A percentile compares a stretch with the other conserved stretches of the same genome.
phyloP scores from a whole-genome alignment of 2,113 vertebrate species.

The Entomyzon cyanotis region DNA sequence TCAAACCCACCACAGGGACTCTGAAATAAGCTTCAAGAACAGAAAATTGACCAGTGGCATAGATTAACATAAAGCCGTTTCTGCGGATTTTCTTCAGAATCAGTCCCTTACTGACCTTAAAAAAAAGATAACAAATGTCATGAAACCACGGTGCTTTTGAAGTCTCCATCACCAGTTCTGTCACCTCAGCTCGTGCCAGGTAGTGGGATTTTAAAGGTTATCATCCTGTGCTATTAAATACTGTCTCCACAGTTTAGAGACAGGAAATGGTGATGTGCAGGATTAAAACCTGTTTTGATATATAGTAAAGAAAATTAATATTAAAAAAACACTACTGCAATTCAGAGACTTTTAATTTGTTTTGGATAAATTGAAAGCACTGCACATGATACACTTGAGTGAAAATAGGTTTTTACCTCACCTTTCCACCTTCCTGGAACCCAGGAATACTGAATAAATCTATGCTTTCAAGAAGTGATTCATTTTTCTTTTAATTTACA shows the following conservation, averaged over 20 bases:
- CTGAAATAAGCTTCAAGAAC: neutral
- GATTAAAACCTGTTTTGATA: neutral
- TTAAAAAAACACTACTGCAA: neutral
- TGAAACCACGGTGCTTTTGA: neutral
- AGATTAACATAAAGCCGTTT: neutral
- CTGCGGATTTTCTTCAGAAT: neutral
- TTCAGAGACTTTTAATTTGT: neutral
- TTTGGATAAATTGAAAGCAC: neutral
- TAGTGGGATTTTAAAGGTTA: neutral
- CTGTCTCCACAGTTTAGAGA: neutral
- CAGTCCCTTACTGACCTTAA: neutral
- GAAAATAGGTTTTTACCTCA: neutral
- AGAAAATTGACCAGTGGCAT: neutral
- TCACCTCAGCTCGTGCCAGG: neutral
- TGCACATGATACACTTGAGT: accelerated
- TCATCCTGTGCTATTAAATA: neutral
- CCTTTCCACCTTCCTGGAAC: neutral
- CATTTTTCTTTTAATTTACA: neutral
- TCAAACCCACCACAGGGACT: neutral
- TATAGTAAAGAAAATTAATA: neutral
- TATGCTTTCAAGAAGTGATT: neutral
- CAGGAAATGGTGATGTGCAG: neutral
- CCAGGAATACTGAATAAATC: neutral
- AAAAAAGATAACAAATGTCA: neutral
- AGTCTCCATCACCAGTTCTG: neutral